Conservation (phyloP, 2,113 vertebrate genomes). For the Enhydra lutris region DNA sequence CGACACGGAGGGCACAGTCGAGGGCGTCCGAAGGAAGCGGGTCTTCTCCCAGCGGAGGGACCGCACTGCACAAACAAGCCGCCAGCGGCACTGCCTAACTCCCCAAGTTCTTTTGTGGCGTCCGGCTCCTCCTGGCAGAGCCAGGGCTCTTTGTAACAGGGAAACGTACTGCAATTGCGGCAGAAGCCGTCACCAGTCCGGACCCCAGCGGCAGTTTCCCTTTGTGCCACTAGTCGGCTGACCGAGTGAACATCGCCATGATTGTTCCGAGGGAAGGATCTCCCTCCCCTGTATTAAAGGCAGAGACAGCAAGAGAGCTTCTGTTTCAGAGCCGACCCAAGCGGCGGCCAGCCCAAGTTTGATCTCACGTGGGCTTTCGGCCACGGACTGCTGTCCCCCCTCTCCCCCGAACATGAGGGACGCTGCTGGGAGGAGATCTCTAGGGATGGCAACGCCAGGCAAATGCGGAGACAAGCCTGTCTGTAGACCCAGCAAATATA, state of each 20-base stretch:
- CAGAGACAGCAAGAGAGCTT: not conserved
- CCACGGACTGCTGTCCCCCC: not conserved
- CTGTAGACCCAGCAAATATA: not conserved
- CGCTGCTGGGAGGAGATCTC: not conserved
- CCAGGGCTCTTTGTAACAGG: not conserved
- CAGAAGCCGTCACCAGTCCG: constrained; percentile 3
- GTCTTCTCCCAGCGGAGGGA: constrained; percentile 40
- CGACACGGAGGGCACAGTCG: constrained; percentile 32
- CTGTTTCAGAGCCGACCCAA: not conserved
- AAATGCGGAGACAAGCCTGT: not conserved
- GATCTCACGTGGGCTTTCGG: not conserved
- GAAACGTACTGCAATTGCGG: not conserved
- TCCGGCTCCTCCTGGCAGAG: not conserved
- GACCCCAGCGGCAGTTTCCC: constrained; percentile 53
- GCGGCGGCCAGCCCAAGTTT: not conserved
- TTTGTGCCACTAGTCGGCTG: constrained; percentile 62
- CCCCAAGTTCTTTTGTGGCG: not conserved
- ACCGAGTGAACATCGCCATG: constrained; percentile 24
- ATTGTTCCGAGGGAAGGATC: constrained; percentile 19
- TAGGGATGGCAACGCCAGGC: not conserved
- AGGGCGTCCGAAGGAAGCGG: not conserved
- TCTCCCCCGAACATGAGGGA: too few species aligned
- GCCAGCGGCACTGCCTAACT: not conserved
- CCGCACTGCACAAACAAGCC: constrained; percentile 9
- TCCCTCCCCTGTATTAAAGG: not conserved